Conservation (phyloP, 2,888 invertebrate species). For the Resseliella maxima region DNA sequence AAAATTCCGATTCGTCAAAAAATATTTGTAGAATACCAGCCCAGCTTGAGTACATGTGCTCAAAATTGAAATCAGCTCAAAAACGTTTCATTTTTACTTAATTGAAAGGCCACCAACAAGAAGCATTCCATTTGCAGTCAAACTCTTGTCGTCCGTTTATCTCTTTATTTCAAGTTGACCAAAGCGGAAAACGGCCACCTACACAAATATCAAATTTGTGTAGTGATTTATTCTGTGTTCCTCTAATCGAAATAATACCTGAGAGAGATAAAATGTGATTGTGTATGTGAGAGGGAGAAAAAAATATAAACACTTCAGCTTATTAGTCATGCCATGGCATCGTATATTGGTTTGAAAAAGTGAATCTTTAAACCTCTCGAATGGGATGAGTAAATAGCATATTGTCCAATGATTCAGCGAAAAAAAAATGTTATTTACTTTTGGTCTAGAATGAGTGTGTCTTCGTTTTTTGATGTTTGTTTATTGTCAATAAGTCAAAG, state of each 20-base stretch:
- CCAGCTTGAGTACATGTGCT: no score
- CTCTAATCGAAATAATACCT: slow-evolving; percentile 24
- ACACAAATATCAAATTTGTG: background rate
- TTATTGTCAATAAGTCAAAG: slow-evolving; percentile 48
- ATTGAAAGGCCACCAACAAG: slow-evolving; percentile 7
- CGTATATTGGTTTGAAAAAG: slow-evolving; percentile 6
- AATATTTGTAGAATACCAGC: no score
- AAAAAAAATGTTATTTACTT: background rate
- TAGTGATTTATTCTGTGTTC: background rate
- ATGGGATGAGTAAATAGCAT: background rate
- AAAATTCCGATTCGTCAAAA: no score
- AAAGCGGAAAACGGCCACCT: slow-evolving; percentile 42
- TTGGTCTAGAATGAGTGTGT: background rate
- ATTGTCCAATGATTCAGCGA: background rate
- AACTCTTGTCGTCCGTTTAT: background rate
- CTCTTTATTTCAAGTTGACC: background rate
- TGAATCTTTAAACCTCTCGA: slow-evolving; percentile 43
- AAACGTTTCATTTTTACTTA: background rate
- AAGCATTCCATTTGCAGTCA: background rate
- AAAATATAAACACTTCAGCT: background rate
- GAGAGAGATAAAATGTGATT: background rate
- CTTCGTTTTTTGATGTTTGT: background rate
- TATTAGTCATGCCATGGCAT: slow-evolving; percentile 28
- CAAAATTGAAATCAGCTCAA: background rate
- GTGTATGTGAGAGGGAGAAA: no score